Percentiles rank a stretch among this genome's conserved stretches.
Evolutionary conservation across 2,888 invertebrate species (phyloP).

Genomic region (Uloborus plumipes): DNA sequence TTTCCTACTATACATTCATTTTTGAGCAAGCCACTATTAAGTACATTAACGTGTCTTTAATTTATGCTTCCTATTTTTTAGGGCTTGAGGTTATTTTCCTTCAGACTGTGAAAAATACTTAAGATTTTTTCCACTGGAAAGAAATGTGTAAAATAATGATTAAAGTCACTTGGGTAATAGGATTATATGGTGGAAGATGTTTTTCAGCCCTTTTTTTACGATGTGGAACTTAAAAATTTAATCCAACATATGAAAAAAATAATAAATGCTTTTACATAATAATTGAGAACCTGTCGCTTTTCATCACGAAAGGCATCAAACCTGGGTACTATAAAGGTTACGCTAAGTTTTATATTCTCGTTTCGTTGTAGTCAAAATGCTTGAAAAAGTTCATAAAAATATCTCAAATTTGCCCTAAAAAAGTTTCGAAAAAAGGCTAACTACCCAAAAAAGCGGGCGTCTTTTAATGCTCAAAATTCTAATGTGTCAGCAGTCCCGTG

Average conservation of each 20-base stretch:
- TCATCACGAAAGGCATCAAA: slow-evolving; percentile 45
- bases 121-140: not conserved
- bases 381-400: slow-evolving; percentile 14
- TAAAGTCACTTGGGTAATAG: slow-evolving; percentile 57
- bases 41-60: too few relatives aligned
- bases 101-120: too few relatives aligned
- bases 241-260: slow-evolving; percentile 56
- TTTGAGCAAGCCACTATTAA: too few relatives aligned
- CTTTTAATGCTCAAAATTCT: too few relatives aligned
- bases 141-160: slow-evolving; percentile 50
- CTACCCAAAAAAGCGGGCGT: too few relatives aligned
- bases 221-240: slow-evolving; percentile 36
- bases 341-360: too few relatives aligned
- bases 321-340: not conserved
- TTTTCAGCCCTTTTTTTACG: slow-evolving; percentile 10
- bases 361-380: not conserved
- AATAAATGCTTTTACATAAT: slow-evolving; percentile 56
- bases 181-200: slow-evolving; percentile 40
- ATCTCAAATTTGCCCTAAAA: too few relatives aligned
- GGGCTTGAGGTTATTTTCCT: too few relatives aligned
- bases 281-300: slow-evolving; percentile 51
- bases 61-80: too few relatives aligned
- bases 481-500: too few relatives aligned
- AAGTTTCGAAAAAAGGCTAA: too few relatives aligned
- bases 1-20: too few relatives aligned